phyloP scores from a whole-genome alignment of 2,888 invertebrate species.

The Acrocera orbiculus region DNA sequence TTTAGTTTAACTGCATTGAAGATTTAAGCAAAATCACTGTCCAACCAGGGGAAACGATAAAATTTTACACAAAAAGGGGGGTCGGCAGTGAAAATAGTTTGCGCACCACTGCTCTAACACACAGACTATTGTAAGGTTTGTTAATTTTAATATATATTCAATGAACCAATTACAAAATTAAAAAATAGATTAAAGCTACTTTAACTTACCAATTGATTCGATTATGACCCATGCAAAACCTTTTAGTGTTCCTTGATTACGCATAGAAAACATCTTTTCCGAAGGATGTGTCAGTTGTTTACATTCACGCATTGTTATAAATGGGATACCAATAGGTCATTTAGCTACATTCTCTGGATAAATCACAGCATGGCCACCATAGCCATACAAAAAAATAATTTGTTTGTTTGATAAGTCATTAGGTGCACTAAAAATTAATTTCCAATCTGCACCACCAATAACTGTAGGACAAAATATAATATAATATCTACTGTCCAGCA shows the following conservation, averaged over 20 bases:
- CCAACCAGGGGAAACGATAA: too few species aligned
- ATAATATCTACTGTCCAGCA: conserved; percentile 36
- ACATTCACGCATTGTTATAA: conserved; percentile 39
- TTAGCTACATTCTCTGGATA: conserved; percentile 34
- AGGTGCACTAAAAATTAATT: too few species aligned
- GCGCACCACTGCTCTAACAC: too few species aligned
- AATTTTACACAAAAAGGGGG: too few species aligned
- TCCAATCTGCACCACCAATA: conserved; percentile 36
- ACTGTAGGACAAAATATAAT: conserved; percentile 38
- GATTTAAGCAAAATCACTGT: too few species aligned
- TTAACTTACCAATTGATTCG: conserved; percentile 17
- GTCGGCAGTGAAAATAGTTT: too few species aligned
- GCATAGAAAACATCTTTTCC: conserved; percentile 33
- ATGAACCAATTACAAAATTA: too few species aligned
- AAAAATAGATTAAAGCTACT: too few species aligned
- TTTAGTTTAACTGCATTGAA: too few species aligned
- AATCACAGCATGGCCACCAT: conserved; percentile 38
- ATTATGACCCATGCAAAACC: conserved; percentile 32
- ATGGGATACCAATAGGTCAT: conserved; percentile 38
- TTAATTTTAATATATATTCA: too few species aligned
- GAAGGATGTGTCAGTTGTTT: conserved; percentile 30
- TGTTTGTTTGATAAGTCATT: conserved; percentile 7
- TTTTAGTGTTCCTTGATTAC: conserved; percentile 38
- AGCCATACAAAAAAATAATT: conserved; percentile 33
- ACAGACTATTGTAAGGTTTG: too few species aligned